Conservation (phyloP, 2,888 invertebrate genomes). For the Tuta absoluta region DNA sequence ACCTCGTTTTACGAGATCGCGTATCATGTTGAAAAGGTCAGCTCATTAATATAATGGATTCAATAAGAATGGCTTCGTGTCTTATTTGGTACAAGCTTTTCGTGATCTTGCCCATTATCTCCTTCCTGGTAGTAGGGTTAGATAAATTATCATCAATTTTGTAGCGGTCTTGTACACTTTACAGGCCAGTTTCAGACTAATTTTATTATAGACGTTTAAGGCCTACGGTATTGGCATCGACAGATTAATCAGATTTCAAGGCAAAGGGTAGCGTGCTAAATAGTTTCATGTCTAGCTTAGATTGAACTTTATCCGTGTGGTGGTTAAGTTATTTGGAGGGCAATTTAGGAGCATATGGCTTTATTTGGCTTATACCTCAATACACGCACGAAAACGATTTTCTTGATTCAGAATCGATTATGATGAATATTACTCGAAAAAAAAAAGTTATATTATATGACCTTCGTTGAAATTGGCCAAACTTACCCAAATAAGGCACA, state of each 20-base stretch:
- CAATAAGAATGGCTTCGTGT: constrained; percentile 32
- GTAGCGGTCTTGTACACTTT: not conserved
- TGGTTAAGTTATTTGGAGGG: constrained; percentile 43
- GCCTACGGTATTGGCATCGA: constrained; percentile 4
- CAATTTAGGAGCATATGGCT: constrained; percentile 44
- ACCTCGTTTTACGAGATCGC: constrained; percentile 20
- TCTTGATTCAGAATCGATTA: constrained; percentile 8
- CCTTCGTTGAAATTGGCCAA: constrained; percentile 11
- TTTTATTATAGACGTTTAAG: constrained; percentile 4
- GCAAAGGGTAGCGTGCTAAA: constrained; percentile 60
- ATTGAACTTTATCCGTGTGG: constrained; percentile 44
- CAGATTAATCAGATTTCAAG: constrained; percentile 52
- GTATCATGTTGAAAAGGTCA: constrained; percentile 26
- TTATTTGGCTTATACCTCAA: constrained; percentile 36
- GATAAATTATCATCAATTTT: not conserved
- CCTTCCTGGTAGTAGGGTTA: not conserved
- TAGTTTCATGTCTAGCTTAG: constrained; percentile 51
- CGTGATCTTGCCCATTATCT: not conserved
- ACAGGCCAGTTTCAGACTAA: not conserved
- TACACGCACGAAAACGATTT: constrained; percentile 36
- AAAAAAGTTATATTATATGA: not conserved
- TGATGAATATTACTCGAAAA: not conserved
- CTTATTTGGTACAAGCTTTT: not conserved
- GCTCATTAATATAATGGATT: constrained; percentile 24
- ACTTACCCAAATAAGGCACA: too few species aligned